phyloP scores from a whole-genome alignment of 1,140 invertebrate species.

The Drosophila sp. region DNA sequence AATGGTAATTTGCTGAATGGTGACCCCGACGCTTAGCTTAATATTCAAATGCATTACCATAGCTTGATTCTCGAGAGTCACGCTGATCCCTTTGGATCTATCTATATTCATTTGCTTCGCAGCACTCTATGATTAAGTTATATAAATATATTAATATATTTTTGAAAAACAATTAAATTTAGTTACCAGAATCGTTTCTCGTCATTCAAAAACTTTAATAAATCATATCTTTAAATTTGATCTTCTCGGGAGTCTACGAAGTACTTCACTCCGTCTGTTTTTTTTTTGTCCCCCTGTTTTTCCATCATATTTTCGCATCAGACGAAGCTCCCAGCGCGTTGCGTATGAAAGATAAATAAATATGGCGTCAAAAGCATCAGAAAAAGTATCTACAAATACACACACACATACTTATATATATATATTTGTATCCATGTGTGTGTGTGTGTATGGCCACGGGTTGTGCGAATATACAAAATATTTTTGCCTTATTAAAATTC shows the following conservation, averaged over 20 bases:
- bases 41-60: no score
- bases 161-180: constrained; percentile 16
- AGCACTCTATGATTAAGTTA: no score
- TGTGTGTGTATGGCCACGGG: not conserved
- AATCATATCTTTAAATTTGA: not conserved
- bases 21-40: constrained; percentile 9
- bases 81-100: no score
- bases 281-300: constrained; percentile 11
- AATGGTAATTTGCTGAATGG: not conserved
- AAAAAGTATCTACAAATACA: constrained; percentile 29
- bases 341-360: constrained; percentile 38
- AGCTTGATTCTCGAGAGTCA: no score
- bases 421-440: not conserved
- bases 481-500: constrained; percentile 76
- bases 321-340: constrained; percentile 7
- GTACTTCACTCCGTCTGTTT: constrained; percentile 10
- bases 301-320: constrained; percentile 27
- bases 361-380: constrained; percentile 52
- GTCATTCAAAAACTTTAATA: not conserved
- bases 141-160: no score
- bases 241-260: not conserved
- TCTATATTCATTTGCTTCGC: no score
- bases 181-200: no score
- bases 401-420: constrained; percentile 12
- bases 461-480: constrained; percentile 37